Percentiles rank a stretch among this genome's conserved stretches.
These are phyloP conservation scores for Beroe ovata DNA, from an alignment of 37 sponge, comb jelly and placozoan genomes.

Conservation along the genomic window DNA sequence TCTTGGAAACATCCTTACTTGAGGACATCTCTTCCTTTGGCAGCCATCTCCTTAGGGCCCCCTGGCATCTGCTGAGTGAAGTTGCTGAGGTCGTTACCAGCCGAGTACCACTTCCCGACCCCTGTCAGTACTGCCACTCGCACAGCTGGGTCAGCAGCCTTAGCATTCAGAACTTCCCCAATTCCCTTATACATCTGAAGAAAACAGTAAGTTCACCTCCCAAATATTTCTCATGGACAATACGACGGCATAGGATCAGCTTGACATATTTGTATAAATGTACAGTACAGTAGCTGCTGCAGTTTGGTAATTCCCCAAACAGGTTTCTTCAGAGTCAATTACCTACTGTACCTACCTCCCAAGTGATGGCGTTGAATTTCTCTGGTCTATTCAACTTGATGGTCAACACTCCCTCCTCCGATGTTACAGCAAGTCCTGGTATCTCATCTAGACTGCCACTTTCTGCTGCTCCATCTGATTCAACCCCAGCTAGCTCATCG, in stretches of 20 bases:
- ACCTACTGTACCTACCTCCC: conserved; percentile 70
- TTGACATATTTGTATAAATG: too few relatives aligned
- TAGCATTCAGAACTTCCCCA: conserved; percentile 69
- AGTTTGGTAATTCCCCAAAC: too few relatives aligned
- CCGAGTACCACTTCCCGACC: conserved; percentile 89
- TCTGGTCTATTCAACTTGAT: conserved; percentile 84
- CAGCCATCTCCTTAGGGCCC: conserved; percentile 78
- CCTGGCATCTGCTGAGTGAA: conserved; percentile 76
- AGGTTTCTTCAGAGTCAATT: background rate
- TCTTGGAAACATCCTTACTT: conserved; percentile 66
- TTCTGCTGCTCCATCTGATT: background rate
- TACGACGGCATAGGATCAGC: too few relatives aligned
- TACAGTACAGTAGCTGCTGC: too few relatives aligned
- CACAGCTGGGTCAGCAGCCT: conserved; percentile 75
- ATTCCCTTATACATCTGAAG: conserved; percentile 88
- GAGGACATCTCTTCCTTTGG: conserved; percentile 69
- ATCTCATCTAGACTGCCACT: conserved; percentile 29
- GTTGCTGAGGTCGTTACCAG: conserved; percentile 93
- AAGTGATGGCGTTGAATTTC: conserved; percentile 81
- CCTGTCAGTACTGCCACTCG: conserved; percentile 80
- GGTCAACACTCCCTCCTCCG: conserved; percentile 74
- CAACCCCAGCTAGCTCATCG: conserved; percentile 71
- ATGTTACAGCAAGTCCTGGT: conserved; percentile 69
- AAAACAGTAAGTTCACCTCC: too few relatives aligned
- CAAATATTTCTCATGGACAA: too few relatives aligned